These are phyloP conservation scores for Pomacea maculata DNA, from an alignment of 1,140 invertebrate species.

Conservation along the genomic window DNA sequence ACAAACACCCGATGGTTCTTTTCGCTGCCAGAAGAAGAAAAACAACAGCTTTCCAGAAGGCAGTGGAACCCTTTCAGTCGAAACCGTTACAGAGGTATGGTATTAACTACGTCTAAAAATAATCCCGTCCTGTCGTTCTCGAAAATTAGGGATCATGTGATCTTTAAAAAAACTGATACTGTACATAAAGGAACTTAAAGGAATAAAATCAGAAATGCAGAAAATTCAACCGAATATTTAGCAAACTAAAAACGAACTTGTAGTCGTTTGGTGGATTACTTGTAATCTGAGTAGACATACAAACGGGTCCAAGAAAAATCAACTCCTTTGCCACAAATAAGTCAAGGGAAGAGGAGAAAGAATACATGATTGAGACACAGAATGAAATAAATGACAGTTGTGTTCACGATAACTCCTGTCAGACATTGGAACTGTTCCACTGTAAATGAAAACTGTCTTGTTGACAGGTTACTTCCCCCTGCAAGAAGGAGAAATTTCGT, in stretches of 20 bases:
- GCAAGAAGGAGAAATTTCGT: constrained; percentile 29
- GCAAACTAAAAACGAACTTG: too few relatives aligned
- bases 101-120: background rate
- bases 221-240: too few relatives aligned
- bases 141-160: background rate
- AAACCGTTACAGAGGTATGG: constrained; percentile 35
- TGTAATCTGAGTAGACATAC: too few relatives aligned
- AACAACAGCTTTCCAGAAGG: constrained; percentile 31
- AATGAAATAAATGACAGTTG: constrained; percentile 3
- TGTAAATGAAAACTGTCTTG: background rate
- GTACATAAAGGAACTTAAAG: too few relatives aligned
- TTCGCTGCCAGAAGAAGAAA: constrained; percentile 27
- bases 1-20: constrained; percentile 44
- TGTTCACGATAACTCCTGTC: background rate
- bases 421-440: background rate
- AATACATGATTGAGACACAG: background rate
- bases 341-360: constrained; percentile 1
- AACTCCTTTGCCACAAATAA: background rate
- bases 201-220: too few relatives aligned
- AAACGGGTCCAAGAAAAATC: too few relatives aligned
- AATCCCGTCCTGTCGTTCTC: background rate
- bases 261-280: too few relatives aligned
- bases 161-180: background rate
- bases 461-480: constrained; percentile 45
- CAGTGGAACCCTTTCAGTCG: constrained; percentile 40